These are phyloP conservation scores for Zaprionus nigranus DNA, from an alignment of 1,140 invertebrate genomes.

Conservation along the genomic window DNA sequence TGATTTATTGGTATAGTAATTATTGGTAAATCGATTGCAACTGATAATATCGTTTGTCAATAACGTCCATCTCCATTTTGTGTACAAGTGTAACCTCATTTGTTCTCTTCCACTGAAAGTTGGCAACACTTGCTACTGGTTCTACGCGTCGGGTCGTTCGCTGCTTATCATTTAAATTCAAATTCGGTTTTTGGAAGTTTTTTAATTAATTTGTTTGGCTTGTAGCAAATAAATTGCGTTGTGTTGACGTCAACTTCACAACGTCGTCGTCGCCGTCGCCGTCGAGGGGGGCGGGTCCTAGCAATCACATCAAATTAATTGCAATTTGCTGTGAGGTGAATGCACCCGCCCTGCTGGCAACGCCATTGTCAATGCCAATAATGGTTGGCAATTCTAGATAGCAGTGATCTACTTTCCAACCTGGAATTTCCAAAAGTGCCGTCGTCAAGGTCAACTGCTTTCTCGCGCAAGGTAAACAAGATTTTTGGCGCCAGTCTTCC, in stretches of 20 bases:
- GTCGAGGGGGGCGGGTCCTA: slow-evolving; percentile 25
- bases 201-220: slow-evolving; percentile 43
- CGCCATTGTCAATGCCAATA: slow-evolving; percentile 11
- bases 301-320: slow-evolving; percentile 28
- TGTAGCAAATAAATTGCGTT: slow-evolving; percentile 33
- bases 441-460: slow-evolving; percentile 73
- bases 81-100: not conserved
- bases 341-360: slow-evolving; percentile 42
- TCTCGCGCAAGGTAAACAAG: slow-evolving; percentile 77
- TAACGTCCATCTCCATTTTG: not conserved
- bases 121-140: slow-evolving; percentile 58
- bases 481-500: slow-evolving; percentile 66
- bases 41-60: not conserved
- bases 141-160: slow-evolving; percentile 59
- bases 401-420: slow-evolving; percentile 50
- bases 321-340: slow-evolving; percentile 46
- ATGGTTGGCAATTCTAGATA: not conserved
- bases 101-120: not conserved
- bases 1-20: too few relatives aligned
- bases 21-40: not conserved
- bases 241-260: slow-evolving; percentile 42
- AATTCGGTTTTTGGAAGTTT: slow-evolving; percentile 26
- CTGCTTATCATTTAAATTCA: slow-evolving; percentile 15
- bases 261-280: not conserved
- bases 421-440: slow-evolving; percentile 28